Conservation (phyloP, 2,113 vertebrate genomes). For the Periophthalmodon schlosseri region DNA sequence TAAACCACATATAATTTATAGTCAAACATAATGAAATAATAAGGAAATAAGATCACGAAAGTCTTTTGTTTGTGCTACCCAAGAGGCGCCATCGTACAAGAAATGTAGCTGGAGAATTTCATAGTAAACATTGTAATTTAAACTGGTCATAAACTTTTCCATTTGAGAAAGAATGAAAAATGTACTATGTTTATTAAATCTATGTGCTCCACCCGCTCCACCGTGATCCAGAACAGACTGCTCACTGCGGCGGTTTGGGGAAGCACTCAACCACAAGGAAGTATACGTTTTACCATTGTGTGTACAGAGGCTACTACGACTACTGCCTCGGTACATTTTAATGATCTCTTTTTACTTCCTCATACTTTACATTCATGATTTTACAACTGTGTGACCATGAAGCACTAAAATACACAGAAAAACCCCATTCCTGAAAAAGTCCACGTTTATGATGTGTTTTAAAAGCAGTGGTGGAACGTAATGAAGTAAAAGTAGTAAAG, state of each 20-base stretch:
- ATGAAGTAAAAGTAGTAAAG: too few relatives aligned
- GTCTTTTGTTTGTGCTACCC: too few relatives aligned
- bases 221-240: background rate
- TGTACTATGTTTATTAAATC: background rate
- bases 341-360: conserved; percentile 2
- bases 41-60: too few relatives aligned
- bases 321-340: background rate
- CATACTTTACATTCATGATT: conserved; percentile 2
- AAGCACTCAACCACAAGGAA: background rate
- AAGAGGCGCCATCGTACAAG: too few relatives aligned
- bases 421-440: conserved; percentile 12
- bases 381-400: conserved; percentile 19
- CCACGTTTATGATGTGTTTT: conserved; percentile 42
- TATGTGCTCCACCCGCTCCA: background rate
- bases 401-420: conserved; percentile 20
- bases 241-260: background rate
- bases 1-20: too few relatives aligned
- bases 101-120: background rate
- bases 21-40: too few relatives aligned
- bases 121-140: background rate
- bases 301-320: background rate
- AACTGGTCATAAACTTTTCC: background rate
- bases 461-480: conserved; percentile 29
- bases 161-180: background rate
- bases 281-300: background rate